Base-by-base conservation (phyloP, 2,888 invertebrate genomes). In the Caenorhabditis sp. region DNA sequence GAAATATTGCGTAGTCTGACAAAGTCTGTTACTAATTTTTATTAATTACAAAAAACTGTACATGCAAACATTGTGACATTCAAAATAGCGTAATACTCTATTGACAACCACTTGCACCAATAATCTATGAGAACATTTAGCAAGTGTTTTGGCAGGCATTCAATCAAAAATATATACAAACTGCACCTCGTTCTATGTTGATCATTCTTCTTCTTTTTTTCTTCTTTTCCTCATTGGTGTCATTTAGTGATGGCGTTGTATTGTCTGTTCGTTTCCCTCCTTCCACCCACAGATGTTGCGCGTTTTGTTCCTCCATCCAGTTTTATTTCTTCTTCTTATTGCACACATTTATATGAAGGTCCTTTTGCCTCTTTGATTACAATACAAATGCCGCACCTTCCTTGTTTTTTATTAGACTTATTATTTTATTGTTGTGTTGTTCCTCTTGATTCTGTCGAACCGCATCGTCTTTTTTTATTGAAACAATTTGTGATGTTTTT, bases 251-350 rank as follows among this genome's bases (percentile, higher is more conserved):
- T 43, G 43, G 43, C 43, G 43, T 43, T 43, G 43, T 43, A 43
- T 43, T 43, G 43, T 43, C 43, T 43, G 43, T 43, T 43, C 43
- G 12, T 10, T 43, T 43, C 43, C 17, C 14, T 43, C 17, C 43
- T 17, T 43, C 43, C 17, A 8, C 7, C 23, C 52, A 52, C 52
- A 52, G 52, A 52, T 52, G 52, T 52, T 52, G 52, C 52, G 52
- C 52, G 23, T 20, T 52, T 20, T 52, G 52, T 52, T 52, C 52
- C 10, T 52, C 21, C 21, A 17, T 43, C 43, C 21, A 52, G 21
- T 52, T 52, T 23, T 20, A 52, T 52, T 52, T 52, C 52, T 52
- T 52, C 52, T 52, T 50, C 50, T 52, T 43, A 10, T 43, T 43
- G 43, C 43, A 43, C 43, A 17, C 12, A 43, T 31, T 31, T 10